Base-by-base conservation (phyloP, 2,113 vertebrate genomes). In the Chaetodon trifascialis region DNA sequence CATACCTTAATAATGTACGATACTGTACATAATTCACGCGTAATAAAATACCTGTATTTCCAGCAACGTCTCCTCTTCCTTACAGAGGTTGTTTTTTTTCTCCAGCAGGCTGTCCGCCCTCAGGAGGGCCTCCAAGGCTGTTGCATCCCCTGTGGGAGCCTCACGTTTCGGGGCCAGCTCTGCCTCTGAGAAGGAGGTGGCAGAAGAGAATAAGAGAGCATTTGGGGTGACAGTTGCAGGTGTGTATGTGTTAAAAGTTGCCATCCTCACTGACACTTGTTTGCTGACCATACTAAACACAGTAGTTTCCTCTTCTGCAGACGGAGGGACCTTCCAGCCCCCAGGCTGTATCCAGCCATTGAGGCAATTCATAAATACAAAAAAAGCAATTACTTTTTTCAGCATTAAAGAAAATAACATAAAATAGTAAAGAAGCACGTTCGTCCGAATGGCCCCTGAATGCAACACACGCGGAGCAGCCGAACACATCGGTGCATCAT, bases 41-140 rank as follows among this genome's bases (percentile, higher is more conserved):
- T 11, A 15, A 23, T 10, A 3, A 70, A 66, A 15, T 93, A 99
- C 98, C 97, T 99, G 98, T 82, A 99, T 98, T 91, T 99, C 98
- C 92, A 98, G 96, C 84, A 98, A 89, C 74, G 96, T 97, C 70
- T 99, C 98, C 58, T 99, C 98, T 34, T 99, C 98, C 88, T 97
- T 97, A 89, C 92, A 86, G 83, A 97, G 91, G 21, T 81, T 92
- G 85, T 88, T 91, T 89, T 97, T 99, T 91, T 99, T 99, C 93
- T 99, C 98, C 83, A 98, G 93, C 89, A 91, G 73, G 65, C 23
- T 91, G 73, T 95, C 95, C 5, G 84, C 90, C 81, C 94, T 93
- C 40, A 95, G 89, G 17, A 99, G 94, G 69, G 97, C 97, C 93
- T 99, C 98, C 92, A 99, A 88, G 12, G 98, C 97, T 60, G 97